Evolutionary conservation across 2,113 vertebrate genomes (phyloP).

Genomic region (Pseudopodoces humilis): DNA sequence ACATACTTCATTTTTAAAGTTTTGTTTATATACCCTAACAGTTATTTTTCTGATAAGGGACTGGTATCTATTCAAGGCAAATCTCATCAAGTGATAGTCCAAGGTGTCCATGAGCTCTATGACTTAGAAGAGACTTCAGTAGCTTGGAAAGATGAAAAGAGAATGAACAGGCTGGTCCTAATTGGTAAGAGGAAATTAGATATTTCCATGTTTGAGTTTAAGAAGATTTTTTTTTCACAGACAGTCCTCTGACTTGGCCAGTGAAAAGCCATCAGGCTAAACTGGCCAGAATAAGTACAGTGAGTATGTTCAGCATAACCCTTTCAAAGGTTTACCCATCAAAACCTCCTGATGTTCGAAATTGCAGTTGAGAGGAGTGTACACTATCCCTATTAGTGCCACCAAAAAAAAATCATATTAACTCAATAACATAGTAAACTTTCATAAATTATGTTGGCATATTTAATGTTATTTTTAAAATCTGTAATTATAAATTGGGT

Average conservation of each 20-base stretch:
- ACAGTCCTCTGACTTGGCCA: not conserved
- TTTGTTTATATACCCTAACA: slow-evolving; percentile 24
- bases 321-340: not conserved
- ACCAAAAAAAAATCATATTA: not conserved
- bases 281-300: not conserved
- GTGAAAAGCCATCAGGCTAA: not conserved
- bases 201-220: not conserved
- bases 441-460: not conserved
- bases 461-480: not conserved
- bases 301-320: not conserved
- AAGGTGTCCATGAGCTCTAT: slow-evolving; percentile 93
- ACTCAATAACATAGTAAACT: not conserved
- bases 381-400: not conserved
- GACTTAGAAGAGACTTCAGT: slow-evolving; percentile 91
- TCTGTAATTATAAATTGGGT: not conserved
- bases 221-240: not conserved
- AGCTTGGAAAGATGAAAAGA: slow-evolving; percentile 79
- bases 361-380: not conserved
- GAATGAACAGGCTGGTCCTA: slow-evolving; percentile 87
- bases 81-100: slow-evolving; percentile 88
- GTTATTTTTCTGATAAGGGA: slow-evolving; percentile 79
- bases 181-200: slow-evolving; percentile 79
- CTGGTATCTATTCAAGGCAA: slow-evolving; percentile 87
- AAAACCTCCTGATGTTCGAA: not conserved
- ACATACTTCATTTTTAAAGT: not conserved